These are phyloP conservation scores for Nephotettix cincticeps DNA, from an alignment of 1,140 invertebrate species.

Conservation along the genomic window DNA sequence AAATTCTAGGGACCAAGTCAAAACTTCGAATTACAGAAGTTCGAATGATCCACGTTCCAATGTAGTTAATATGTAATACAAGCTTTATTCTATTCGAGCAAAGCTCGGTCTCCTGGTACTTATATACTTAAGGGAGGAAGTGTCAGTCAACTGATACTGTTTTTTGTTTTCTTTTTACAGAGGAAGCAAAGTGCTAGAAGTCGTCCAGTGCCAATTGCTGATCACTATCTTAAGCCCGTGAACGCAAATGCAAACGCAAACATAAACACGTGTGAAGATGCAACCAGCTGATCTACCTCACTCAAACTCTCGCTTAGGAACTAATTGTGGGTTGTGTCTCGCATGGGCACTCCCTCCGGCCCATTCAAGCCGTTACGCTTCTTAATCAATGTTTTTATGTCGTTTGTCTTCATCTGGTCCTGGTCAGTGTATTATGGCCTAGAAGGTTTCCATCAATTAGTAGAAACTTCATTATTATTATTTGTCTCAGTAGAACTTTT, in stretches of 20 bases:
- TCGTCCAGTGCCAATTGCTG: slow-evolving; percentile 68
- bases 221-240: slow-evolving; percentile 54
- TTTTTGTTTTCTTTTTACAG: slow-evolving; percentile 48
- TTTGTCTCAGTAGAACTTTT: too few species aligned
- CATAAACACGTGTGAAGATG: slow-evolving; percentile 26
- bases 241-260: background rate
- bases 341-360: background rate
- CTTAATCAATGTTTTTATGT: background rate
- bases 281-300: background rate
- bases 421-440: too few species aligned
- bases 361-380: background rate
- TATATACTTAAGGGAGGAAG: too few species aligned
- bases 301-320: background rate
- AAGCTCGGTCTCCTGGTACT: too few species aligned
- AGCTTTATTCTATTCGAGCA: too few species aligned
- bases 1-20: too few species aligned
- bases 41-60: too few species aligned
- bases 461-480: too few species aligned
- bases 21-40: too few species aligned
- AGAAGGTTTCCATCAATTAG: too few species aligned
- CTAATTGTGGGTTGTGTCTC: background rate
- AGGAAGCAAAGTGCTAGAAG: slow-evolving; percentile 75
- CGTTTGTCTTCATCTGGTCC: background rate
- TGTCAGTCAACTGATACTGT: too few species aligned
- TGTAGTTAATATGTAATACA: too few species aligned